A percentile compares a stretch with the other conserved stretches of the same genome.
phyloP scores from a whole-genome alignment of 2,797 vertebrate species.

The Poecilia wingei region DNA sequence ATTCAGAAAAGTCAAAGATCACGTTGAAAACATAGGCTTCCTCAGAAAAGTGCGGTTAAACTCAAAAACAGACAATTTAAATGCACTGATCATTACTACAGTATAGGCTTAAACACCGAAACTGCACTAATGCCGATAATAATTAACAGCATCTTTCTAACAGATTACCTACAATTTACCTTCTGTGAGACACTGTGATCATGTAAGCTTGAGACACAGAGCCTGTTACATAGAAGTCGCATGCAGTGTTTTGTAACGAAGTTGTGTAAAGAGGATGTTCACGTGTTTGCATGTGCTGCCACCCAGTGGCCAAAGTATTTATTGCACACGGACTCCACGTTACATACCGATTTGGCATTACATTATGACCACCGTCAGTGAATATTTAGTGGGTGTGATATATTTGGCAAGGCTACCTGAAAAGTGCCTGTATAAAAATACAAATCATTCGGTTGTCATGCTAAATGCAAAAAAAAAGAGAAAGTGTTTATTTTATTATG shows the following conservation, averaged over 20 bases:
- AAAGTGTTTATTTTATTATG: neutral
- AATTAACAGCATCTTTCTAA: neutral
- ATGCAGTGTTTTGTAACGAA: constrained; percentile 30
- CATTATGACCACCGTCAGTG: neutral
- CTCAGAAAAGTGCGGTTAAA: neutral
- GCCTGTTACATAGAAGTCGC: neutral
- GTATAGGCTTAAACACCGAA: neutral
- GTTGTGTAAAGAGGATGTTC: constrained; percentile 29
- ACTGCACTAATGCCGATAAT: neutral
- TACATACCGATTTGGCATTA: neutral
- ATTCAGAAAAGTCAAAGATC: neutral
- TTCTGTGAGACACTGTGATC: neutral
- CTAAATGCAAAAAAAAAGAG: neutral
- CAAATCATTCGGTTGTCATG: neutral
- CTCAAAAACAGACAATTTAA: neutral
- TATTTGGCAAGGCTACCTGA: neutral
- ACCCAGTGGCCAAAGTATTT: neutral
- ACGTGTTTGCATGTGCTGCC: constrained; percentile 43
- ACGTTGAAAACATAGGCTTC: neutral
- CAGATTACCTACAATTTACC: constrained; percentile 6
- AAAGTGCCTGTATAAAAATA: neutral
- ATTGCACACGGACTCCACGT: constrained; percentile 5
- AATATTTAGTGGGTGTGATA: neutral
- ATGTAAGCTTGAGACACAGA: neutral
- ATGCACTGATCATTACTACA: neutral